Base-by-base conservation (phyloP, 2,113 vertebrate genomes). In the Ursus arctos region DNA sequence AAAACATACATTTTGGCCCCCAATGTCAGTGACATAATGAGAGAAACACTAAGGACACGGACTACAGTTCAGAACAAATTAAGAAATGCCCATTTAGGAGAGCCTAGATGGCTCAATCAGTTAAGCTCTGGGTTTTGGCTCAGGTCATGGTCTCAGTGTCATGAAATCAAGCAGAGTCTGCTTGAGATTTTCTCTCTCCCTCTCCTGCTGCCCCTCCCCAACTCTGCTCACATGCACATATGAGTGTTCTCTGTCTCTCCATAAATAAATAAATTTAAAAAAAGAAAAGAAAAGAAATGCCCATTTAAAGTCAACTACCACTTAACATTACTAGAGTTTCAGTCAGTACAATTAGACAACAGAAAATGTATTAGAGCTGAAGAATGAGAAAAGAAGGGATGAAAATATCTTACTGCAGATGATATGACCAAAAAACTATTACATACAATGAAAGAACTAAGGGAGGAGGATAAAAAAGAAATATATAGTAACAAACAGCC, bases 241-340 rank as follows among this genome's bases (percentile, higher is more conserved):
- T 3, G 8, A n/a, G 18, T 36, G 18, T 19, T 69, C 33, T 36
- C 8, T 69, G 33, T 69, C 18, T 36, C 33, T 69, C n/a, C 7
- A 36, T 69, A 36, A 69, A 69, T 69, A n/a, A 69, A 63, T 63
- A 2, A 63, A 63, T 61, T 31, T 0, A 63, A 63, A 63, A 31
- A 65, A 65, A 33, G 61, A 63, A 69, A 65, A 95, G 24, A 95
- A 69, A 65, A 95, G 24, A 95, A 90, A 67, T 67, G 26, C 8
- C 43, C 69, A 76, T 26, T 57, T 43, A 69, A 87, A 95, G 43
- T 36, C 14, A 61, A 67, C 24, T 82, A 36, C 49, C 81, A 76
- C 16, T 43, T 59, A 63, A 89, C 81, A 85, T 16, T 80, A 59
- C 33, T 49, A 72, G 72, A 95, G 28, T 81, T 85, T 90, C 55